Evolutionary conservation across 2,888 invertebrate species (phyloP), one percentile per base, ranked within the genome.

Genomic region (Argyra leucocephala): DNA sequence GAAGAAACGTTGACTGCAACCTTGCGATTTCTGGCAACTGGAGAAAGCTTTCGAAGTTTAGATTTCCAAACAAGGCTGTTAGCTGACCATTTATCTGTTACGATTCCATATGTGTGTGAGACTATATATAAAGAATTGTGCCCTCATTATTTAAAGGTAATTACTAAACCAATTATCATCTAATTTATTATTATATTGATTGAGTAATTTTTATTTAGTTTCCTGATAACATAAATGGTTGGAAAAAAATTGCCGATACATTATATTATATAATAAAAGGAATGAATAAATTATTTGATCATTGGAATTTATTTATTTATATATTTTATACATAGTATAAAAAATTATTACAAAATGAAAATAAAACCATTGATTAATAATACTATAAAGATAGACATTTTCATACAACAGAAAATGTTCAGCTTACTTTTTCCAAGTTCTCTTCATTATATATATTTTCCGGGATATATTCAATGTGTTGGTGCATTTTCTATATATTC

Each of bases 11-110:
- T 61, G 22, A 18, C 61, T 23, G 61, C 26, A 61, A 61, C 61
- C 10, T 61, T 61, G 21, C 15, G 24, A 61, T 24, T 26, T 61
- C 21, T 61, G 24, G 61, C 61, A 18, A 61, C 61, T 61, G 61
- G 61, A 1, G 61, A 61, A 26, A 31, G 23, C 6, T 61, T 26
- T 7, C 1, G 24, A 26, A 61, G 61, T 61, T 15, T 61, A 21
- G 61, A 61, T 23, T 61, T 12, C 18, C 61, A 61, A 26, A 61
- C 61, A 6, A 61, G 24, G 26, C 31, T 61, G 18, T 61, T n/a
- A 61, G 7, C 5, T 9, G 24, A 26, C 26, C 24, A 31, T n/a
- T 61, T 61, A n/a, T n/a, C 23, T 10, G 21, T 10, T 26, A 61
- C 7, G 23, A 58, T 22, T 22, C 5, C 9, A 22, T 5, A 58